Base-by-base conservation (phyloP, 2,113 vertebrate species). In the Clarias magur region DNA sequence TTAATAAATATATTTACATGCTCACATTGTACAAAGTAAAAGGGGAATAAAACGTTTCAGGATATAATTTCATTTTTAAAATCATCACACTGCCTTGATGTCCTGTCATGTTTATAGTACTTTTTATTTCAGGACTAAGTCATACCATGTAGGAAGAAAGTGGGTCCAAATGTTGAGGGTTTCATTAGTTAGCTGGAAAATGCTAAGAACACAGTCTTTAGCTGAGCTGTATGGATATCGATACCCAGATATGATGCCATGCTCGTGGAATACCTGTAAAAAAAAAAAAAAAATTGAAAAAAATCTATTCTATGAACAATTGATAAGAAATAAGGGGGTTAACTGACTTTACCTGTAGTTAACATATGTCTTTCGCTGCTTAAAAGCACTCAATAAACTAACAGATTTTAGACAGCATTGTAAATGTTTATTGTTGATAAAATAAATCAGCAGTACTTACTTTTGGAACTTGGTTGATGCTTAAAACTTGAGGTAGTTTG, bases 81-180 rank as follows among this genome's bases (percentile, higher is more conserved):
- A 42, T 60, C 8, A 63, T 42, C 59, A 23, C 2, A 15, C 80
- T 38, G 59, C 38, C 4, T 3, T 25, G n/a, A 53, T 0, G 1
- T 10, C 6, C 10, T 4, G 30, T 57, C 13, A 75, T 30, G 54
- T 12, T 60, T 34, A 34, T 34, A 34, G 30, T 34, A 34, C 30
- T 1, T 34, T 34, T 34, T 34, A 34, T 34, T 34, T 34, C 30
- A 34, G 30, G 30, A 34, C 30, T 34, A 34, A 34, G 30, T 34
- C 30, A 34, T 92, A 99, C 98, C 97, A 98, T 88, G 97, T 95
- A 3, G 98, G 97, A 62, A 98, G 62, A 80, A 99, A 96, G 87
- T 99, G 97, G 0, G 97, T 99, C 98, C 98, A 99, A 92, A 99
- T 97, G 91, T 99, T 99, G n/a, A 99, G 93, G 0, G 98, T 99